A percentile compares a stretch with the other conserved stretches of the same genome.
These are phyloP conservation scores for Apodemus sylvaticus DNA, from an alignment of 2,113 vertebrate species.

Conservation along the genomic window DNA sequence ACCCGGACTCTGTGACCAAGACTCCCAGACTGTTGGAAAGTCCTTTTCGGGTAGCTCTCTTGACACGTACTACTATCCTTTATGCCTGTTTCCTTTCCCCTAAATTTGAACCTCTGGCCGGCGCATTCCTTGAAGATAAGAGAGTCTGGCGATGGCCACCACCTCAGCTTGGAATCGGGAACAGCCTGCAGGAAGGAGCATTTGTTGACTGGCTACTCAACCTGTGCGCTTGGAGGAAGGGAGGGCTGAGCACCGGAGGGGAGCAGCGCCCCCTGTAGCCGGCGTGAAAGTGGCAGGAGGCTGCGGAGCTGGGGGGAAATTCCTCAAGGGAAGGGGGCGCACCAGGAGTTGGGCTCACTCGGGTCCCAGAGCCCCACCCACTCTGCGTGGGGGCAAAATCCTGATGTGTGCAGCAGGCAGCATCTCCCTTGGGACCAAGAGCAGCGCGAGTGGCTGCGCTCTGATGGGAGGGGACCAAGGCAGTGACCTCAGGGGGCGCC, in stretches of 20 bases:
- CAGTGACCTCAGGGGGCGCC: conserved; percentile 44
- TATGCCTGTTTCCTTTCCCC: not conserved
- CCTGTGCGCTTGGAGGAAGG: too few species aligned
- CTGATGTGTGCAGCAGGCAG: not conserved
- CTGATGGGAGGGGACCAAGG: conserved; percentile 23
- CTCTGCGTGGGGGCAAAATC: not conserved
- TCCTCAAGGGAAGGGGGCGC: not conserved
- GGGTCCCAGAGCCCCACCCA: not conserved
- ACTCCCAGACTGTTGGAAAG: not conserved
- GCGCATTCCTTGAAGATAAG: not conserved
- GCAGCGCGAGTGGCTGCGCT: not conserved
- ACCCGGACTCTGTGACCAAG: not conserved
- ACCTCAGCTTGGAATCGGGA: not conserved
- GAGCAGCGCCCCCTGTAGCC: conserved; percentile 72
- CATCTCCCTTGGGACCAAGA: not conserved
- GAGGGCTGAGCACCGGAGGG: not conserved
- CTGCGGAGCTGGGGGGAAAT: not conserved
- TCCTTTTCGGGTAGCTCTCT: not conserved
- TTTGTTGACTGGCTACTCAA: not conserved
- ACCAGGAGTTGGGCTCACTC: not conserved
- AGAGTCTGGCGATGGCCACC: not conserved
- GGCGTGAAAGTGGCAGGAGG: not conserved
- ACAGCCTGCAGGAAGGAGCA: not conserved
- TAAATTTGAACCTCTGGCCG: not conserved
- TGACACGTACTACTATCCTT: not conserved